These are phyloP conservation scores for Diorhabda elongata DNA, from an alignment of 1,140 invertebrate species.

Conservation along the genomic window DNA sequence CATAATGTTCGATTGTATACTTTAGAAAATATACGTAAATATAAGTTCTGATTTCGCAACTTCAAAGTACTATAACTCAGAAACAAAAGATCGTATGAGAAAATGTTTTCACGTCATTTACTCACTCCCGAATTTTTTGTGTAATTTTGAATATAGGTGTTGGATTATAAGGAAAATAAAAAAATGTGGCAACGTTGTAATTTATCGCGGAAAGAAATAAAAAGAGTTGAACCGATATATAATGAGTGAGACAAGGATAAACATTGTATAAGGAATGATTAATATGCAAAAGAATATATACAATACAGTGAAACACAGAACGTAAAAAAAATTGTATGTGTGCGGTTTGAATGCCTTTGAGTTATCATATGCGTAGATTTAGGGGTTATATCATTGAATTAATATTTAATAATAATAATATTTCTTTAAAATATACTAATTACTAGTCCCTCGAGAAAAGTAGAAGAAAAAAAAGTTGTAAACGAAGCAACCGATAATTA, in stretches of 20 bases:
- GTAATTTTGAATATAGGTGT: too few relatives aligned
- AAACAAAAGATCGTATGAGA: too few relatives aligned
- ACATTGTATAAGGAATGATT: conserved; percentile 23
- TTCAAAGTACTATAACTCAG: too few relatives aligned
- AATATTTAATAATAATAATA: too few relatives aligned
- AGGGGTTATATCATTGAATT: background rate
- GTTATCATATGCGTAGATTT: background rate
- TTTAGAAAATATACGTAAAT: too few relatives aligned
- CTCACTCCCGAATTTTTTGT: too few relatives aligned
- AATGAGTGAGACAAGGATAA: conserved; percentile 21
- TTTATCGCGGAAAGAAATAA: conserved; percentile 21
- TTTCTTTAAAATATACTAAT: too few relatives aligned
- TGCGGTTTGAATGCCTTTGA: conserved; percentile 7
- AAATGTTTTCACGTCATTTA: too few relatives aligned
- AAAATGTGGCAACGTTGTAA: background rate
- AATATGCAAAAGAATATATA: conserved; percentile 30
- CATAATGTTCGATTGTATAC: too few relatives aligned
- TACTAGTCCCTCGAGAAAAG: too few relatives aligned
- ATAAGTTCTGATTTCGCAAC: too few relatives aligned
- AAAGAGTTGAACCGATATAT: conserved; percentile 18
- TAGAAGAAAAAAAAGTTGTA: conserved; percentile 6
- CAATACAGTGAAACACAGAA: conserved; percentile 25
- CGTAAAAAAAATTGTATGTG: conserved; percentile 21
- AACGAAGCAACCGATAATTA: conserved; percentile 15
- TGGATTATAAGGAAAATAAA: too few relatives aligned